Evolutionary conservation across 1,140 invertebrate species (phyloP), one percentile per base, ranked within the genome.

Genomic region (Cyclina sinensis): DNA sequence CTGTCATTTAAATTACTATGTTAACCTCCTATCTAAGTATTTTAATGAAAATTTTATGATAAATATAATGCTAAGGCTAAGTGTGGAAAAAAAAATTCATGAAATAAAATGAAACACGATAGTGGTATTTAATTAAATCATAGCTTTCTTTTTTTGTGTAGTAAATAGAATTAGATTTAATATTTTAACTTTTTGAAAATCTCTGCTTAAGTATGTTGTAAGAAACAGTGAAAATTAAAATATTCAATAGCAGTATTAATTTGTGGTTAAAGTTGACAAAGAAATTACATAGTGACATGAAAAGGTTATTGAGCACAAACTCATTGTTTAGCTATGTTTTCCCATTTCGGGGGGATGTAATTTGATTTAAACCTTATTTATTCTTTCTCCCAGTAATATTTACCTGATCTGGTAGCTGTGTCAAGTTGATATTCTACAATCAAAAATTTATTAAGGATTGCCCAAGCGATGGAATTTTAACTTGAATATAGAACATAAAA

Each of bases 31-130:
- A 37, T 35, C 11, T 27, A 37, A 35, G 21, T 4, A 37, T 27
- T 70, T 70, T 9, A 37, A 70, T 39, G 30, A 70, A 70, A 70
- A 39, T 35, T 70, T 70, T 70, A 70, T 70, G 65, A 37, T 70
- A 37, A 70, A 70, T 37, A 16, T 35, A 70, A 70, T 37, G 21
- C 16, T 70, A 14, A 43, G 43, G 14, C n/a, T 62, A 27, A 4
- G 24, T 62, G n/a, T 27, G 27, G 30, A 70, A 70, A 57, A n/a
- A 5, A 65, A 30, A 65, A 7, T 65, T 65, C 30, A 65, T 24
- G n/a, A 30, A 65, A 35, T 65, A 65, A 65, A 65, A 30, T 30
- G 59, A 7, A 65, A 65, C 30, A 30, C 30, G 59, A 65, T 65
- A 65, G 59, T 24, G 59, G 30, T 5, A 70, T 30, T 70, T 70